Conservation (phyloP, 2,888 invertebrate species). For the Aquatica leii region DNA sequence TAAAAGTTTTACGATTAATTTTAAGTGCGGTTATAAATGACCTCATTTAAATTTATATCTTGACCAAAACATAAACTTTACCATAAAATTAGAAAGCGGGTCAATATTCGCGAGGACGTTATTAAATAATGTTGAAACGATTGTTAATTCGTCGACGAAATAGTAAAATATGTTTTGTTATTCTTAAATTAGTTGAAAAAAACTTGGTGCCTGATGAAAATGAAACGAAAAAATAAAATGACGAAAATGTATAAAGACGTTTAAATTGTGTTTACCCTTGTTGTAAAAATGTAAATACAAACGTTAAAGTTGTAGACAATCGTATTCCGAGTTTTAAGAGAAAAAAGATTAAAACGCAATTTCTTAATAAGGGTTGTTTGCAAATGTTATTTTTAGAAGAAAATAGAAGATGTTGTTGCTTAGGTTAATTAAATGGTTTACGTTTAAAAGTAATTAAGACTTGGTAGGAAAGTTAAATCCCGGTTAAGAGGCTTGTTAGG, state of each 20-base stretch:
- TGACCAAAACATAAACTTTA: slow-evolving; percentile 7
- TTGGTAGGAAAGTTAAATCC: slow-evolving; percentile 10
- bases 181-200: no score
- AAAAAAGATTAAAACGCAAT: neutral
- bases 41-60: slow-evolving; percentile 7
- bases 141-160: no score
- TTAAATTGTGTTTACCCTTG: neutral
- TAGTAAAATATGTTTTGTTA: no score
- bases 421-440: slow-evolving; percentile 18
- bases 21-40: slow-evolving; percentile 6
- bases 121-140: no score
- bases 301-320: slow-evolving; percentile 12
- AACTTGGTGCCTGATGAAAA: no score
- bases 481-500: slow-evolving; percentile 20
- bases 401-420: slow-evolving; percentile 12
- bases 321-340: neutral
- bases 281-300: slow-evolving; percentile 11
- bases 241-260: slow-evolving; percentile 4
- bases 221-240: no score
- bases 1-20: slow-evolving; percentile 11
- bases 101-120: neutral
- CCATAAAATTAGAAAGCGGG: slow-evolving; percentile 5
- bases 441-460: slow-evolving; percentile 20
- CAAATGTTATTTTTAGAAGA: neutral
- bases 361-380: neutral